These are phyloP conservation scores for Excalfactoria chinensis DNA, from an alignment of 2,113 vertebrate species.

Conservation along the genomic window DNA sequence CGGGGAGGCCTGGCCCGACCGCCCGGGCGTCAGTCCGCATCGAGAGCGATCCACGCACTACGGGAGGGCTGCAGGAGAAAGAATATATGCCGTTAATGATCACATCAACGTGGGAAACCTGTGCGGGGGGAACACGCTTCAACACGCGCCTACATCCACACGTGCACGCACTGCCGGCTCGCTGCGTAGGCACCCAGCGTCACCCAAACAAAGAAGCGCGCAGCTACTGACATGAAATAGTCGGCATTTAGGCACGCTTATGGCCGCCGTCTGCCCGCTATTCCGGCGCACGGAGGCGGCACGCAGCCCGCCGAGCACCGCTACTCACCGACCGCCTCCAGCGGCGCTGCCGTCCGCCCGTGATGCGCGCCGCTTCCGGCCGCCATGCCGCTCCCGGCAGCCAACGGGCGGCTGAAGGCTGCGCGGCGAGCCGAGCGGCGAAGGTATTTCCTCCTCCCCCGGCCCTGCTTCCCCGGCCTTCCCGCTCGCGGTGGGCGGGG, in stretches of 20 bases:
- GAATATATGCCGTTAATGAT: neutral
- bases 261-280: neutral
- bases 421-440: neutral
- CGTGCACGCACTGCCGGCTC: no score
- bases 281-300: no score
- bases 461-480: no score
- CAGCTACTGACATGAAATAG: constrained; percentile 60
- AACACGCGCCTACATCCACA: neutral
- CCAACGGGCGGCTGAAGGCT: neutral
- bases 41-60: neutral
- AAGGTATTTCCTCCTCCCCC: neutral
- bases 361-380: no score
- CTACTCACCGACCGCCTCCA: no score
- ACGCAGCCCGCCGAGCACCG: no score
- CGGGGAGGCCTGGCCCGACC: neutral
- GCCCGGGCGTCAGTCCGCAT: neutral
- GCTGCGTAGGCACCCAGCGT: neutral
- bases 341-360: no score
- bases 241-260: constrained; percentile 12
- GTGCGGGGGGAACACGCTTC: accelerated
- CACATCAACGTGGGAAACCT: accelerated
- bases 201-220: accelerated
- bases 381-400: neutral
- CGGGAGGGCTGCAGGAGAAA: neutral
- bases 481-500: neutral